phyloP scores from a whole-genome alignment of 2,888 invertebrate genomes.

The Coelinius sp. region DNA sequence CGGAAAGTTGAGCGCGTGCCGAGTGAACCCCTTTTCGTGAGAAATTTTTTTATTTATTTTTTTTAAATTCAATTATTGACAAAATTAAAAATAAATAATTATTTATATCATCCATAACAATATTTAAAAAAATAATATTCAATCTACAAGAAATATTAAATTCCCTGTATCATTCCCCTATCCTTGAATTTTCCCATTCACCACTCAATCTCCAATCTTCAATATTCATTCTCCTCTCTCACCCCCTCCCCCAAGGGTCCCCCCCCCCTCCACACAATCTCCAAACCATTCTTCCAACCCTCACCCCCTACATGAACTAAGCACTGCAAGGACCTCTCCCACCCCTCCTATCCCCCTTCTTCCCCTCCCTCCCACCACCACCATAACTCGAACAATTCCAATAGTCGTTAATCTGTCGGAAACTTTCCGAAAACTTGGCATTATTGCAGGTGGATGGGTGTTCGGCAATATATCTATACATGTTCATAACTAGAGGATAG shows the following conservation, averaged over 20 bases:
- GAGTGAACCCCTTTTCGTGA: slow-evolving; percentile 19
- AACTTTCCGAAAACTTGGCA: slow-evolving; percentile 63
- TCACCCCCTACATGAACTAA: slow-evolving; percentile 24
- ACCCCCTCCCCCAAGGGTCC: slow-evolving; percentile 22
- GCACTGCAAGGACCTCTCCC: slow-evolving; percentile 24
- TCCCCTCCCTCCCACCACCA: slow-evolving; percentile 40
- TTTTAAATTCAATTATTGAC: too few relatives aligned
- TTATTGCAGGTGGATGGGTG: slow-evolving; percentile 60
- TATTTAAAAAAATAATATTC: neutral
- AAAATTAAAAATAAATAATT: too few relatives aligned
- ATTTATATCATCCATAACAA: neutral
- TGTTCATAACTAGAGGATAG: too few relatives aligned
- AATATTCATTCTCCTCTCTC: slow-evolving; percentile 43
- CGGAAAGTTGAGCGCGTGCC: slow-evolving; percentile 10
- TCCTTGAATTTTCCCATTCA: slow-evolving; percentile 28
- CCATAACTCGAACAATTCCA: slow-evolving; percentile 66
- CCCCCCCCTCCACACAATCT: neutral
- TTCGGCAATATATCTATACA: slow-evolving; percentile 33
- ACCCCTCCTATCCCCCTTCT: neutral
- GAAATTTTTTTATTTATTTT: neutral
- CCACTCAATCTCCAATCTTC: slow-evolving; percentile 39
- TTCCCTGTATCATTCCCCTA: neutral
- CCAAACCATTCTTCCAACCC: neutral
- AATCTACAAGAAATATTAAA: neutral
- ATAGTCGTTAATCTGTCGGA: slow-evolving; percentile 67